Evolutionary conservation across 2,888 invertebrate genomes (phyloP).

Genomic region (Pegoplata infirma): DNA sequence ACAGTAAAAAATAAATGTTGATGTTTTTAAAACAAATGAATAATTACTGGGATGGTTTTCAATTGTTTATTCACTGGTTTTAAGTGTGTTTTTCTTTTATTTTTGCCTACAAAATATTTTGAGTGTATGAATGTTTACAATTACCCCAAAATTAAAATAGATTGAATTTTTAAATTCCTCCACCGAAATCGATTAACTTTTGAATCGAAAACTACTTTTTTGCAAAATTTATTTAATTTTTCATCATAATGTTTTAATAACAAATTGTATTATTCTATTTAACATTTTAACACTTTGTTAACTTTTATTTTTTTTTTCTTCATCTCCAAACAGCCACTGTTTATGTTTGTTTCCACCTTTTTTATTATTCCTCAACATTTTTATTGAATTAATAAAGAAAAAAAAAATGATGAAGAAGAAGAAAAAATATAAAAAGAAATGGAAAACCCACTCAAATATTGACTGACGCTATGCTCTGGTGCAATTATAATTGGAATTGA

Average conservation of each 20-base stretch:
- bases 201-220: no score
- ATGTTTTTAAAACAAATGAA: no score
- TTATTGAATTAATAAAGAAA: slow-evolving; percentile 51
- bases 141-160: no score
- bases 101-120: no score
- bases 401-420: slow-evolving; percentile 23
- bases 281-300: slow-evolving; percentile 20
- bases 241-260: neutral
- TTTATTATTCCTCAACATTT: slow-evolving; percentile 13
- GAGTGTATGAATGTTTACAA: no score
- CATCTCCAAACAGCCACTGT: slow-evolving; percentile 10
- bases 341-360: slow-evolving; percentile 19
- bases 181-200: no score
- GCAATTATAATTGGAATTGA: slow-evolving; percentile 66
- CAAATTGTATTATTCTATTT: slow-evolving; percentile 22
- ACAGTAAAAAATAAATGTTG: no score
- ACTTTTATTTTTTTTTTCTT: neutral
- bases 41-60: no score
- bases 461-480: slow-evolving; percentile 54
- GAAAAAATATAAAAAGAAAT: slow-evolving; percentile 37
- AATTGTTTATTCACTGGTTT: no score
- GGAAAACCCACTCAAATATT: slow-evolving; percentile 57
- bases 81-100: no score
- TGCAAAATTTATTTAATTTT: neutral
- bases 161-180: no score